These are phyloP conservation scores for Eunapius fragilis DNA, from an alignment of 37 sponge, comb jelly and placozoan genomes.

Conservation along the genomic window DNA sequence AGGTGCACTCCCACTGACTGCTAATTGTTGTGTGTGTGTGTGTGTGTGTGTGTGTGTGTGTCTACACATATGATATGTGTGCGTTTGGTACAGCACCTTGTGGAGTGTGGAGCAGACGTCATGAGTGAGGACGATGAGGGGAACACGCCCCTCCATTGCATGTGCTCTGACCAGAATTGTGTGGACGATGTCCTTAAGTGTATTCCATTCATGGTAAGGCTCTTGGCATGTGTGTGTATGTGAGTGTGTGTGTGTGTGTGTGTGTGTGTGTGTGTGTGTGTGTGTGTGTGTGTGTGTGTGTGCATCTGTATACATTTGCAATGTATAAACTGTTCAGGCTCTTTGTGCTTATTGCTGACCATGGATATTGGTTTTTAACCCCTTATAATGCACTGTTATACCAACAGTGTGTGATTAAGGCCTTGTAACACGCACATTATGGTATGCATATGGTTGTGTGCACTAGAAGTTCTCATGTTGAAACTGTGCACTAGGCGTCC, in stretches of 20 bases:
- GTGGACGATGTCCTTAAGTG: background rate
- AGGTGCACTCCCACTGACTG: too few relatives aligned
- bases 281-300: background rate
- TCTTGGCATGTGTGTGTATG: background rate
- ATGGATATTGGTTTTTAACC: too few relatives aligned
- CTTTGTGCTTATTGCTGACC: too few relatives aligned
- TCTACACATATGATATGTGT: background rate
- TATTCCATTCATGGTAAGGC: constrained; percentile 26
- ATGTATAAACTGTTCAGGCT: too few relatives aligned
- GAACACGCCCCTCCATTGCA: constrained; percentile 70
- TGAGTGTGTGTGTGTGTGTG: background rate
- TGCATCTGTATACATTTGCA: background rate
- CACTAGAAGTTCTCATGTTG: too few relatives aligned
- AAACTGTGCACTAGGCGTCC: too few relatives aligned
- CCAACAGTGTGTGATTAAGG: too few relatives aligned
- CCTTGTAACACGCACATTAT: too few relatives aligned
- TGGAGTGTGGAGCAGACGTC: constrained; percentile 59
- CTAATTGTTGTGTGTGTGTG: constrained; percentile 7
- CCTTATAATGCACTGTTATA: too few relatives aligned
- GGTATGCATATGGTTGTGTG: too few relatives aligned
- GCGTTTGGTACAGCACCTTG: constrained; percentile 31
- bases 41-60: constrained; percentile 17
- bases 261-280: background rate
- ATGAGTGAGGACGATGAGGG: constrained; percentile 50
- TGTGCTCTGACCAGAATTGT: constrained; percentile 40